Evolutionary conservation across 2,888 invertebrate genomes (phyloP).

Genomic region (Diabrotica balteata): DNA sequence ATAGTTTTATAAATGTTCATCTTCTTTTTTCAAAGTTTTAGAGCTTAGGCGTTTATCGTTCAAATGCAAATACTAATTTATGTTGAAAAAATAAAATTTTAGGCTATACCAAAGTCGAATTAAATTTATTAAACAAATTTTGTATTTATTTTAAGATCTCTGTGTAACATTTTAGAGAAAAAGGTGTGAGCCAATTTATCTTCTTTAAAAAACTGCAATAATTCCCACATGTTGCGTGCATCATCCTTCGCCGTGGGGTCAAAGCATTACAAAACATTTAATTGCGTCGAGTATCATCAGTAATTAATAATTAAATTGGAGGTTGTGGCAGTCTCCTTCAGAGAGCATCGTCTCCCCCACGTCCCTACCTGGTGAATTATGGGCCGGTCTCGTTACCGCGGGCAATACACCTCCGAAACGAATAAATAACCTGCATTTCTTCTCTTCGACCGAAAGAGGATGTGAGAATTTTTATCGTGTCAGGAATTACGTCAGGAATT

Average conservation of each 20-base stretch:
- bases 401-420: slow-evolving; percentile 35
- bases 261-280: slow-evolving; percentile 43
- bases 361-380: slow-evolving; percentile 47
- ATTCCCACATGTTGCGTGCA: slow-evolving; percentile 28
- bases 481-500: slow-evolving; percentile 30
- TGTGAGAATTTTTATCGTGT: slow-evolving; percentile 35
- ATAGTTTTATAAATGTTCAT: too few species aligned
- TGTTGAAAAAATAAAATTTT: too few species aligned
- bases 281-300: slow-evolving; percentile 50
- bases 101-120: too few species aligned
- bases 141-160: too few species aligned
- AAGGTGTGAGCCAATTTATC: too few species aligned
- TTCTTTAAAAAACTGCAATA: slow-evolving; percentile 7
- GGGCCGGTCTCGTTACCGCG: slow-evolving; percentile 45
- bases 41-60: too few species aligned
- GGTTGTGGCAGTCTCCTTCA: slow-evolving; percentile 31
- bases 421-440: slow-evolving; percentile 34
- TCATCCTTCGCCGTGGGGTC: slow-evolving; percentile 16
- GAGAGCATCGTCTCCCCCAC: slow-evolving; percentile 23
- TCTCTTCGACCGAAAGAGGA: slow-evolving; percentile 27
- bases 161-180: too few species aligned
- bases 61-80: too few species aligned
- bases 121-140: too few species aligned
- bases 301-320: slow-evolving; percentile 54
- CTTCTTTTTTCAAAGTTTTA: too few species aligned